Evolutionary conservation across 2,113 vertebrate species (phyloP).

Genomic region (Trogon surrucura): DNA sequence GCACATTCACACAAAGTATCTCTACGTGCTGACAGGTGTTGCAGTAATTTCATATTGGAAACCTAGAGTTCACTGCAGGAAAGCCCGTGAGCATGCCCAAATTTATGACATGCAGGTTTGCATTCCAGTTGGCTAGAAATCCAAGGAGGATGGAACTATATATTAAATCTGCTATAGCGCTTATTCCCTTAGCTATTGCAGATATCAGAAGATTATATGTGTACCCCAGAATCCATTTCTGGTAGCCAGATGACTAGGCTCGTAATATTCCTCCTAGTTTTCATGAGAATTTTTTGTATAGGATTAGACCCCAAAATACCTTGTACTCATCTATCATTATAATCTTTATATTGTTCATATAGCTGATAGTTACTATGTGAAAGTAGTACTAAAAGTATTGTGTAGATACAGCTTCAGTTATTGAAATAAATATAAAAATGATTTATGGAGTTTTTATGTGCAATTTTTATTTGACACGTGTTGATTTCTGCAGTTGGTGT

Average conservation of each 20-base stretch:
- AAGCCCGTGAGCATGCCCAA: slow-evolving; percentile 11
- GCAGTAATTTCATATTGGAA: slow-evolving; percentile 52
- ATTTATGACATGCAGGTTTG: slow-evolving; percentile 21
- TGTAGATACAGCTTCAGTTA: not conserved
- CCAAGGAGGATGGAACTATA: not conserved
- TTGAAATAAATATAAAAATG: not conserved
- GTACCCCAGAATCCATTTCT: not conserved
- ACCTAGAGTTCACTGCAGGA: slow-evolving; percentile 36
- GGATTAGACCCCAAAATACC: not conserved
- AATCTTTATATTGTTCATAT: not conserved
- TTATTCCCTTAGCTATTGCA: not conserved
- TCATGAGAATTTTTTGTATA: not conserved
- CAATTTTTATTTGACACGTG: not conserved
- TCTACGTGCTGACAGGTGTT: slow-evolving; percentile 38
- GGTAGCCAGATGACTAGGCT: not conserved
- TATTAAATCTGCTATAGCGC: not conserved
- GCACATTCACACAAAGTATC: not conserved
- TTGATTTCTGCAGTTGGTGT: not conserved
- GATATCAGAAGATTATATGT: not conserved
- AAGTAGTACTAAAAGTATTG: not conserved
- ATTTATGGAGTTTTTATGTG: not conserved
- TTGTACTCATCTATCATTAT: not conserved
- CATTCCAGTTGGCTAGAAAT: slow-evolving; percentile 24
- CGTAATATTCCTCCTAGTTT: not conserved
- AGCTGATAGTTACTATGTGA: not conserved